Percentiles rank a stretch among this genome's conserved stretches.
phyloP scores from a whole-genome alignment of 2,797 vertebrate species.

The Megaceryle alcyon region DNA sequence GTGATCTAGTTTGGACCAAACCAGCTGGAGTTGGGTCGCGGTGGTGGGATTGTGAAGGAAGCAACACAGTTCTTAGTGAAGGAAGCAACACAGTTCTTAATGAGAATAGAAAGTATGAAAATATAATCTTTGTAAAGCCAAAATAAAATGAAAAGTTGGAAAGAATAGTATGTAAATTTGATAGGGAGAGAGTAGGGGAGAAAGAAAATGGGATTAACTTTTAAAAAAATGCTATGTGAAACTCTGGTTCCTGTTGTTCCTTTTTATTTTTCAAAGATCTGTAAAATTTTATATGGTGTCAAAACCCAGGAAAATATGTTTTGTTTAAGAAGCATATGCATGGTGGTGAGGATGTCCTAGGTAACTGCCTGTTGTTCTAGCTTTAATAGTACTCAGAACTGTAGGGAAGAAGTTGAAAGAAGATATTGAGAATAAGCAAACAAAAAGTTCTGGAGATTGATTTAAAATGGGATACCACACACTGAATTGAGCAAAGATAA shows the following conservation, averaged over 20 bases:
- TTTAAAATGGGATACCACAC: not conserved
- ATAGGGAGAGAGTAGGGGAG: not conserved
- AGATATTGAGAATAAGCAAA: not conserved
- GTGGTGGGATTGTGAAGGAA: not conserved
- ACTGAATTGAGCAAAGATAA: not conserved
- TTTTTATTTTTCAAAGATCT: not conserved
- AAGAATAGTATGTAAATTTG: not conserved
- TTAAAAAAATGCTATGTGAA: not conserved
- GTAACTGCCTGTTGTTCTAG: not conserved
- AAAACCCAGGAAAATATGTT: not conserved
- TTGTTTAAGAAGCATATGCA: not conserved
- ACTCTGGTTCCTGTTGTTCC: not conserved
- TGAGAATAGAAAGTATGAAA: not conserved
- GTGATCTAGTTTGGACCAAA: not conserved
- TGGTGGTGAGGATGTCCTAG: not conserved
- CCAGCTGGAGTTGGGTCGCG: not conserved
- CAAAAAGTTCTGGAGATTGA: not conserved
- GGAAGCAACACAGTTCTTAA: not conserved
- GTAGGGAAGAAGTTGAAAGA: not conserved
- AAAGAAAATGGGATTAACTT: not conserved
- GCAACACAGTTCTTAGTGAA: not conserved
- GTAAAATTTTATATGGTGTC: not conserved
- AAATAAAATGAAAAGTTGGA: constrained; percentile 18
- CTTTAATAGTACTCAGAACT: not conserved
- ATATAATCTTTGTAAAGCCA: not conserved